Conservation (phyloP, 2,888 invertebrate genomes). For the Agrochola litura region DNA sequence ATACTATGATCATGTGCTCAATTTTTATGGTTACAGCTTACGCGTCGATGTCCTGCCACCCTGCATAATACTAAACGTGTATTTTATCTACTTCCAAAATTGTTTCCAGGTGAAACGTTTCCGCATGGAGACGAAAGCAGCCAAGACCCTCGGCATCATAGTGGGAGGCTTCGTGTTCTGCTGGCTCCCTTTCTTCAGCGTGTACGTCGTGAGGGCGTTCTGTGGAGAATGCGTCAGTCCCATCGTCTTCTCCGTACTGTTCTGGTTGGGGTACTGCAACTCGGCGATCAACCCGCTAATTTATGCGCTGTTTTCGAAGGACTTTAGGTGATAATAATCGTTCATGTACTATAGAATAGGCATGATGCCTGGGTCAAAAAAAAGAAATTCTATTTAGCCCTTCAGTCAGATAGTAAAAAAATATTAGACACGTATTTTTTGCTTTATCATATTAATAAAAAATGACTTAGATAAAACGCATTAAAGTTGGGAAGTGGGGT, state of each 20-base stretch:
- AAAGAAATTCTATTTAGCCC: too few species aligned
- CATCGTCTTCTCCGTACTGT: constrained; percentile 96
- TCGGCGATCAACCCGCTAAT: constrained; percentile 98
- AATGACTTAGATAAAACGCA: too few species aligned
- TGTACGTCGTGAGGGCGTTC: constrained; percentile 97
- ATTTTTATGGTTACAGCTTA: too few species aligned
- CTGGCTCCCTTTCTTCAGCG: constrained; percentile 99
- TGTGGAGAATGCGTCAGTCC: constrained; percentile 96
- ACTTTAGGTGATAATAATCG: constrained; percentile 91
- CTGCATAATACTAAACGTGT: not conserved
- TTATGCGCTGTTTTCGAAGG: constrained; percentile 98
- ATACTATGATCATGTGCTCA: too few species aligned
- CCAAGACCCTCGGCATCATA: constrained; percentile 98
- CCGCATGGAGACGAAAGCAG: constrained; percentile 98
- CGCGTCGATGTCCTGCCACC: too few species aligned
- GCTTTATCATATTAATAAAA: too few species aligned
- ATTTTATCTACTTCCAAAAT: not conserved
- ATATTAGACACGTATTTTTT: too few species aligned
- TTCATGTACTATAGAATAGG: not conserved
- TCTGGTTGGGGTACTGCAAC: constrained; percentile 99
- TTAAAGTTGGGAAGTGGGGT: too few species aligned
- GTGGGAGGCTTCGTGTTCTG: constrained; percentile 99
- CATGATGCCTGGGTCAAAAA: too few species aligned
- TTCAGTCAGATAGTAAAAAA: too few species aligned
- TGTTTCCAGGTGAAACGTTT: constrained; percentile 95